These are phyloP conservation scores for Drosophila nikananu DNA, from an alignment of 1,140 invertebrate species.

Conservation along the genomic window DNA sequence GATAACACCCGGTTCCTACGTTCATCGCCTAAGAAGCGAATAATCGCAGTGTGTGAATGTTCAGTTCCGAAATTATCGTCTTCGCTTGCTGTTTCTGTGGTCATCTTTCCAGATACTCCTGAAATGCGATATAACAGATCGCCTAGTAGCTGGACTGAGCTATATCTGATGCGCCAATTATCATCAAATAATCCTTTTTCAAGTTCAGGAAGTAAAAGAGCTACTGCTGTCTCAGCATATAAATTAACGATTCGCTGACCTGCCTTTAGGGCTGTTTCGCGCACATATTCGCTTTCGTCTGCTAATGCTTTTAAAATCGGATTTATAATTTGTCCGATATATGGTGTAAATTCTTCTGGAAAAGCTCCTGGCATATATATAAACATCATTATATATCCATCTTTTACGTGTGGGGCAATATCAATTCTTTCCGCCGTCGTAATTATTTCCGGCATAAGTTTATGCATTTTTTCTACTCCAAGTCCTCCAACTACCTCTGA, in stretches of 20 bases:
- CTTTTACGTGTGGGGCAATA: conserved; percentile 98
- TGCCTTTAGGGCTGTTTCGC: conserved; percentile 98
- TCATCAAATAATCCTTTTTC: conserved; percentile 98
- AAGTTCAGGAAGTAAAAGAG: conserved; percentile 96
- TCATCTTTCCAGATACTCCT: conserved; percentile 99
- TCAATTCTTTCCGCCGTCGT: conserved; percentile 96
- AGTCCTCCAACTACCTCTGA: conserved; percentile 98
- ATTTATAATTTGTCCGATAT: conserved; percentile 98
- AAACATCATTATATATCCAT: conserved; percentile 99
- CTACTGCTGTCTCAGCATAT: conserved; percentile 98
- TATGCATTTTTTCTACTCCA: conserved; percentile 97
- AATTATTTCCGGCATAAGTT: conserved; percentile 99
- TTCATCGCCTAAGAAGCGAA: conserved; percentile 94
- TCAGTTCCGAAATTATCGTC: conserved; percentile 99
- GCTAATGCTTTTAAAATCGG: conserved; percentile 98
- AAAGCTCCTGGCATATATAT: conserved; percentile 99
- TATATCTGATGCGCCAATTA: conserved; percentile 99
- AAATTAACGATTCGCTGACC: conserved; percentile 98
- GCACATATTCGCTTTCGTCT: conserved; percentile 99
- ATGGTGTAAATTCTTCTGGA: conserved; percentile 96
- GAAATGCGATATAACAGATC: conserved; percentile 98
- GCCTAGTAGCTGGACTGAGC: conserved; percentile 98
- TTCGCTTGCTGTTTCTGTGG: conserved; percentile 98
- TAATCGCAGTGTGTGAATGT: conserved; percentile 96
- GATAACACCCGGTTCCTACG: conserved; percentile 96